Conservation (phyloP, 2,888 invertebrate species). For the Timema podura region DNA sequence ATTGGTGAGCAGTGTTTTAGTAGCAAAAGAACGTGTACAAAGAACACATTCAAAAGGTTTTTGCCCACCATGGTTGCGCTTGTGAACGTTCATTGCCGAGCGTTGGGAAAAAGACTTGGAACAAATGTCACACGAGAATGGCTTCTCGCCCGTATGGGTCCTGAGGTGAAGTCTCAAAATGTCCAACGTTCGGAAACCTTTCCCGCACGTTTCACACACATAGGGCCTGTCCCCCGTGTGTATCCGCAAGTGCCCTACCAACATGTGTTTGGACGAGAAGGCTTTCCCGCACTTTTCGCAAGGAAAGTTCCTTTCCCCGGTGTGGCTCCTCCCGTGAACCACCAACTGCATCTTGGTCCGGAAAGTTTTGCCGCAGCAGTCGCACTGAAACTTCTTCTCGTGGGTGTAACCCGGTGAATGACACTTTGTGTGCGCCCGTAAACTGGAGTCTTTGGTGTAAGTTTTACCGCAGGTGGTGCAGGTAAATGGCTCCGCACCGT, state of each 20-base stretch:
- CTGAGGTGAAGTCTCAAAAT: slow-evolving; percentile 38
- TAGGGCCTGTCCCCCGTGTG: slow-evolving; percentile 27
- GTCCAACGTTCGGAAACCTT: slow-evolving; percentile 36
- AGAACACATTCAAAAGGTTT: slow-evolving; percentile 16
- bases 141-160: slow-evolving; percentile 37
- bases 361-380: slow-evolving; percentile 44
- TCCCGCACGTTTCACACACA: slow-evolving; percentile 37
- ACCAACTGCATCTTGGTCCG: slow-evolving; percentile 37
- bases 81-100: slow-evolving; percentile 44
- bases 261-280: slow-evolving; percentile 16
- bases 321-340: slow-evolving; percentile 31
- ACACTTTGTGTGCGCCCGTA: slow-evolving; percentile 39
- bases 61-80: slow-evolving; percentile 39
- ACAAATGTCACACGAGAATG: slow-evolving; percentile 40
- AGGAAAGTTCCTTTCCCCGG: slow-evolving; percentile 4
- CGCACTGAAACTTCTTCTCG: slow-evolving; percentile 44
- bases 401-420: slow-evolving; percentile 38
- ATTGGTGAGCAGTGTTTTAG: too few relatives aligned
- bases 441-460: slow-evolving; percentile 37
- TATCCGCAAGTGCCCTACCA: slow-evolving; percentile 22
- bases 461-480: slow-evolving; percentile 50
- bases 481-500: slow-evolving; percentile 50
- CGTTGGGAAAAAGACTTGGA: slow-evolving; percentile 42
- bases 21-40: too few relatives aligned
- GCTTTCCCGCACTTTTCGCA: slow-evolving; percentile 45